Evolutionary conservation across 2,888 invertebrate species (phyloP).

Genomic region (Orchestes rusci): DNA sequence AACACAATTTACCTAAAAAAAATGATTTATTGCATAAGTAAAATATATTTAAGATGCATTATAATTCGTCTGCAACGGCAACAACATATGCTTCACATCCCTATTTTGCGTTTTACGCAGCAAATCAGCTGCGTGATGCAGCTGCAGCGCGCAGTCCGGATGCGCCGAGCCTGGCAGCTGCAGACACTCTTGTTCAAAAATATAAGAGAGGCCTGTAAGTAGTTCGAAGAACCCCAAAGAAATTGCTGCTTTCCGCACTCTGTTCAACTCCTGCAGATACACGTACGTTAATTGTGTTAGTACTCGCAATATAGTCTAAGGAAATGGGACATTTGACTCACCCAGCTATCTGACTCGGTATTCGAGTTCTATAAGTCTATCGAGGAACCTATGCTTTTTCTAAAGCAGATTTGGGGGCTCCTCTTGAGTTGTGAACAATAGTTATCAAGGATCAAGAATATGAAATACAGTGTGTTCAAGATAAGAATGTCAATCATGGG

Average conservation of each 20-base stretch:
- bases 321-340: no score
- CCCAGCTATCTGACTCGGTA: no score
- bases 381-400: no score
- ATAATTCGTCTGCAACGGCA: conserved; percentile 41
- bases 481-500: no score
- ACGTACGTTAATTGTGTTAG: no score
- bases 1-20: no score
- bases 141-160: conserved; percentile 81
- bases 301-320: no score
- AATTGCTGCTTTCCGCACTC: conserved; percentile 82
- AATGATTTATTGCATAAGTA: background rate
- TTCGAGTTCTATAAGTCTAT: no score
- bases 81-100: conserved; percentile 41
- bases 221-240: conserved; percentile 87
- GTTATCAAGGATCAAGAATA: no score
- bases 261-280: conserved; percentile 71
- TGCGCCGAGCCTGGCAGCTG: conserved; percentile 69
- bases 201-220: conserved; percentile 74
- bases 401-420: no score
- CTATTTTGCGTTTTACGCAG: conserved; percentile 63
- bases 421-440: no score
- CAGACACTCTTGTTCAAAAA: conserved; percentile 84
- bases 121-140: conserved; percentile 80
- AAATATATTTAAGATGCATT: conserved; percentile 19
- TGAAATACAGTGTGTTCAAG: no score